These are phyloP conservation scores for Aphidius colemani DNA, from an alignment of 2,888 invertebrate species.

Conservation along the genomic window DNA sequence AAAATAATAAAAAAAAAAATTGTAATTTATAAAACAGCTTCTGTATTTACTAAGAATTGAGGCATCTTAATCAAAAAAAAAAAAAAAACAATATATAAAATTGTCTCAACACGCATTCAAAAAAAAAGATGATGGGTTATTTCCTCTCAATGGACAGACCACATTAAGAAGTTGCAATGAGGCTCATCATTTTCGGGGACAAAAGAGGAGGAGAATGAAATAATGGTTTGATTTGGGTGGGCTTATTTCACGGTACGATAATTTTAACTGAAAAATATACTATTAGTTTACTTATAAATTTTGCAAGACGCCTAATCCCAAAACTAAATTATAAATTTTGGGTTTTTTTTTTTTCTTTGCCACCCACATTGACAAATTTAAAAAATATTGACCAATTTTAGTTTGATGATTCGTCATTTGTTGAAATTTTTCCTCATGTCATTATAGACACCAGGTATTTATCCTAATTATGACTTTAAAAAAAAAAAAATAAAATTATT, in stretches of 20 bases:
- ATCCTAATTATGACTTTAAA: no score
- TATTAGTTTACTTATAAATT: constrained; percentile 36
- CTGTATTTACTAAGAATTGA: no score
- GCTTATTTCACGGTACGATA: constrained; percentile 41
- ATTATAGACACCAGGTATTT: no score
- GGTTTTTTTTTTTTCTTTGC: constrained; percentile 29
- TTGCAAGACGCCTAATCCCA: constrained; percentile 27
- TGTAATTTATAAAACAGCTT: no score
- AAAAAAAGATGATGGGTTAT: constrained; percentile 16
- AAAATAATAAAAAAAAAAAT: no score
- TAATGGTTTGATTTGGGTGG: constrained; percentile 31
- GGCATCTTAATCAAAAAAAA: no score
- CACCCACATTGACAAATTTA: constrained; percentile 18
- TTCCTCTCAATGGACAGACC: constrained; percentile 14
- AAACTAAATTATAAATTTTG: constrained; percentile 35
- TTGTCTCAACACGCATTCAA: constrained; percentile 1
- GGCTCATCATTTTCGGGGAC: constrained; percentile 26
- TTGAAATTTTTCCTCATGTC: no score
- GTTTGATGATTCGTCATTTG: no score
- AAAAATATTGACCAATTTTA: no score
- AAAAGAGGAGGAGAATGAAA: constrained; percentile 21
- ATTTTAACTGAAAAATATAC: constrained; percentile 30
- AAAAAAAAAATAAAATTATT: no score
- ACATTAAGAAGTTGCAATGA: constrained; percentile 24
- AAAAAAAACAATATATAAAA: no score